Conservation (phyloP, 2,888 invertebrate genomes). For the Lepidocyrtinus sp. region DNA sequence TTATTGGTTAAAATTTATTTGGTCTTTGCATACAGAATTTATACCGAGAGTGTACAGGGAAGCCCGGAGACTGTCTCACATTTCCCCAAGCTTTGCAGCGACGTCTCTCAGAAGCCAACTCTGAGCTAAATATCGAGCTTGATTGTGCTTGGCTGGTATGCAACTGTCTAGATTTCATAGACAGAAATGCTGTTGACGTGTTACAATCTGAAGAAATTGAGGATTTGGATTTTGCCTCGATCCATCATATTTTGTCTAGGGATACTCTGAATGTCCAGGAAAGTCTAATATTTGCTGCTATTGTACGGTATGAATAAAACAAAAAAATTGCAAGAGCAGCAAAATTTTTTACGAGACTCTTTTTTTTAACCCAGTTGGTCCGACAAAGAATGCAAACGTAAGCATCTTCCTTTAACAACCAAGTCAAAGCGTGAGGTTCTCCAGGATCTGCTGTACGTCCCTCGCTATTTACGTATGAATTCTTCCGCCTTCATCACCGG, state of each 20-base stretch:
- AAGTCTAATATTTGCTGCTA: conserved; percentile 66
- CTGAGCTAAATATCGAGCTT: conserved; percentile 62
- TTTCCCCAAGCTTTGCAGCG: conserved; percentile 37
- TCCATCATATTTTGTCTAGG: conserved; percentile 79
- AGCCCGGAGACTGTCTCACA: conserved; percentile 22
- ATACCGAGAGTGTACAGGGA: conserved; percentile 21
- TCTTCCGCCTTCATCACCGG: conserved; percentile 56
- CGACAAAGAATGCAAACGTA: conserved; percentile 76
- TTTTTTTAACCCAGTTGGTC: conserved; percentile 76
- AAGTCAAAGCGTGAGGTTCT: conserved; percentile 75
- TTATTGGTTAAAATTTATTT: background rate
- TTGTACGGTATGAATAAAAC: conserved; percentile 57
- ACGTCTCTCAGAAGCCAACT: conserved; percentile 36
- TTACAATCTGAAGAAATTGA: conserved; percentile 76
- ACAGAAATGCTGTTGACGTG: conserved; percentile 76
- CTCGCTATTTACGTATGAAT: conserved; percentile 79
- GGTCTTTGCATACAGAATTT: conserved; percentile 25
- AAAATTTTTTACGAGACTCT: no score
- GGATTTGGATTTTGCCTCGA: conserved; percentile 79
- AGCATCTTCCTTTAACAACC: conserved; percentile 75
- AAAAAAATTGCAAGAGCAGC: background rate
- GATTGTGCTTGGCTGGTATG: conserved; percentile 78
- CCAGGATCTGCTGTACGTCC: conserved; percentile 77
- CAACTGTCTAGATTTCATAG: conserved; percentile 80
- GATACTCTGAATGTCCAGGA: conserved; percentile 81